Evolutionary conservation across 1,140 invertebrate genomes (phyloP).

Genomic region (Rhopalosiphum maidis): DNA sequence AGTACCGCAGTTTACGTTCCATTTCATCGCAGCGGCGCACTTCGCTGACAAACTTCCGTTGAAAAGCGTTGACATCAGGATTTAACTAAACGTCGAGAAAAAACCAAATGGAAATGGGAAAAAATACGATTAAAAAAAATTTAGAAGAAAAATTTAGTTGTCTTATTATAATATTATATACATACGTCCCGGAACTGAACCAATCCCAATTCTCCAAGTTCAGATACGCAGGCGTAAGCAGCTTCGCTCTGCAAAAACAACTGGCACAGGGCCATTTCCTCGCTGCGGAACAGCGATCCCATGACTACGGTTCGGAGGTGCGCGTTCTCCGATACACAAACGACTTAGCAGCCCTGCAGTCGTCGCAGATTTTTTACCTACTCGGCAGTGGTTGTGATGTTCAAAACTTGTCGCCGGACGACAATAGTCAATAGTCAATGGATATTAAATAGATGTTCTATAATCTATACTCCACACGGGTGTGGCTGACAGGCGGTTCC

Average conservation of each 20-base stretch:
- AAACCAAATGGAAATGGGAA: neutral
- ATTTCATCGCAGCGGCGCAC: conserved; percentile 94
- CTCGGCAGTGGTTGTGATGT: neutral
- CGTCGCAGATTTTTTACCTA: neutral
- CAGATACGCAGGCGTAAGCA: conserved; percentile 91
- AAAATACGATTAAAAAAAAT: neutral
- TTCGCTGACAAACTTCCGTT: conserved; percentile 95
- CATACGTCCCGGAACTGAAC: conserved; percentile 91
- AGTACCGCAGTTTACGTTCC: conserved; percentile 92
- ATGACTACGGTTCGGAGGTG: conserved; percentile 64
- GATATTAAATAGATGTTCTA: neutral
- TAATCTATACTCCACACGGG: neutral
- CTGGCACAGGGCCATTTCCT: conserved; percentile 91
- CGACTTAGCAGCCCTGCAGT: neutral
- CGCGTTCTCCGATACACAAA: neutral
- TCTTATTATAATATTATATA: neutral
- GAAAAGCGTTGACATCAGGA: conserved; percentile 93
- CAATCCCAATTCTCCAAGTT: conserved; percentile 90
- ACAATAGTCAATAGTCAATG: no score
- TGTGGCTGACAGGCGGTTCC: neutral
- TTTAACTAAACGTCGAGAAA: conserved; percentile 73
- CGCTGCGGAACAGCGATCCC: conserved; percentile 84
- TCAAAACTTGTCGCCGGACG: neutral
- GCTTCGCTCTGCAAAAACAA: conserved; percentile 91
- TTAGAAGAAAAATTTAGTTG: neutral